phyloP scores from a whole-genome alignment of 2,113 vertebrate species.

The Neofelis nebulosa region DNA sequence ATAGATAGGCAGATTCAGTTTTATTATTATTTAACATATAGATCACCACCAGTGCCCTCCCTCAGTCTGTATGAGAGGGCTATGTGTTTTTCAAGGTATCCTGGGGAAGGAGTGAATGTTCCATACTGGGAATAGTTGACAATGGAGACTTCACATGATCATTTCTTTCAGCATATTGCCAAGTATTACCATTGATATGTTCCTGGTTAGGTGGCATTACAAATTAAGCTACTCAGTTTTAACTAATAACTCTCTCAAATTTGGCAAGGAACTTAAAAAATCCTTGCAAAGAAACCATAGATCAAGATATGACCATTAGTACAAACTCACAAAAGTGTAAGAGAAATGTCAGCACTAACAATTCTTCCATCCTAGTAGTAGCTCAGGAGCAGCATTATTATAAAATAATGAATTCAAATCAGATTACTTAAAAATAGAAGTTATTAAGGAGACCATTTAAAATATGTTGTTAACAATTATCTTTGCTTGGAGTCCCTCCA shows the following conservation, averaged over 20 bases:
- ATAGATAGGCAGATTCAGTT: background rate
- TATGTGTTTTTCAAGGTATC: background rate
- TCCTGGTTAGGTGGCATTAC: background rate
- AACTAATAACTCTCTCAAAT: slow-evolving; percentile 51
- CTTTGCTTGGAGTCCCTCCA: background rate
- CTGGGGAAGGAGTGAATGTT: background rate
- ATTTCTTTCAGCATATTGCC: slow-evolving; percentile 8
- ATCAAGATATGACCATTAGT: slow-evolving; percentile 12
- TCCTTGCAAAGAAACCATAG: background rate
- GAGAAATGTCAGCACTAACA: background rate
- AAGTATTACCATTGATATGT: background rate
- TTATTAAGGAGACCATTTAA: background rate
- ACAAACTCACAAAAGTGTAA: background rate
- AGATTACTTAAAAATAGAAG: background rate
- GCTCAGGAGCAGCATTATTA: background rate
- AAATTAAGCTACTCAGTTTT: slow-evolving; percentile 17
- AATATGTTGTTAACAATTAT: background rate
- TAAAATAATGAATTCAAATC: slow-evolving; percentile 19
- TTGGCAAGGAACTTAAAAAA: slow-evolving; percentile 36
- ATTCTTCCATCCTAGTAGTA: background rate
- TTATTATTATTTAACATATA: slow-evolving; percentile 16
- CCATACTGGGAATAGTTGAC: background rate
- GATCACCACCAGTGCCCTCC: background rate
- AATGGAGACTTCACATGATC: background rate
- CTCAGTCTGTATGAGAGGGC: background rate